Conservation (phyloP, 2,797 vertebrate species). For the Lagodon rhomboides region DNA sequence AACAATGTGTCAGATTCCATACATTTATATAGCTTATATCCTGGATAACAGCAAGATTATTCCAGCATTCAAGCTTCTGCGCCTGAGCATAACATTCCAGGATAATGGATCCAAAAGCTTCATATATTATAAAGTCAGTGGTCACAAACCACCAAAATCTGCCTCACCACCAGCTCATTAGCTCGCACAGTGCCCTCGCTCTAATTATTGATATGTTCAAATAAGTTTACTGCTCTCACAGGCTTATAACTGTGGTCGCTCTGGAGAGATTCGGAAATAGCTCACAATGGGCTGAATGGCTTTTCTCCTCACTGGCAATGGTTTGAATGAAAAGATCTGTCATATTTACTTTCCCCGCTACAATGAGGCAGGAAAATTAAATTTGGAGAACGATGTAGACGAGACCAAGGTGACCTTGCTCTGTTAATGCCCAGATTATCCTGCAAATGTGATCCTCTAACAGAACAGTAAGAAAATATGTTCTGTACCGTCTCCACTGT, state of each 20-base stretch:
- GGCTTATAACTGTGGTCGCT: not conserved
- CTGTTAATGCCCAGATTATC: conserved; percentile 1
- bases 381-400: not conserved
- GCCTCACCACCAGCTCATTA: not conserved
- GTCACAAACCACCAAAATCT: not conserved
- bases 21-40: no score
- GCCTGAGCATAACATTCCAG: no score
- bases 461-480: not conserved
- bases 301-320: not conserved
- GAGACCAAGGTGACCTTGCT: conserved; percentile 8
- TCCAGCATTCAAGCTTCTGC: no score
- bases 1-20: no score
- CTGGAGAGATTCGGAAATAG: conserved; percentile 9
- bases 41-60: no score
- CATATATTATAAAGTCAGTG: no score
- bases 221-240: conserved; percentile 4
- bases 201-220: not conserved
- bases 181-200: not conserved
- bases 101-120: no score
- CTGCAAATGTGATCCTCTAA: conserved; percentile 7
- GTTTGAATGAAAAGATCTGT: conserved; percentile 16
- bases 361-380: not conserved
- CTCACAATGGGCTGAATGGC: not conserved
- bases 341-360: conserved; percentile 2
- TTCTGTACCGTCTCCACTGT: not conserved